phyloP scores from a whole-genome alignment of 1,140 invertebrate species.

The Vanessa tameamea region DNA sequence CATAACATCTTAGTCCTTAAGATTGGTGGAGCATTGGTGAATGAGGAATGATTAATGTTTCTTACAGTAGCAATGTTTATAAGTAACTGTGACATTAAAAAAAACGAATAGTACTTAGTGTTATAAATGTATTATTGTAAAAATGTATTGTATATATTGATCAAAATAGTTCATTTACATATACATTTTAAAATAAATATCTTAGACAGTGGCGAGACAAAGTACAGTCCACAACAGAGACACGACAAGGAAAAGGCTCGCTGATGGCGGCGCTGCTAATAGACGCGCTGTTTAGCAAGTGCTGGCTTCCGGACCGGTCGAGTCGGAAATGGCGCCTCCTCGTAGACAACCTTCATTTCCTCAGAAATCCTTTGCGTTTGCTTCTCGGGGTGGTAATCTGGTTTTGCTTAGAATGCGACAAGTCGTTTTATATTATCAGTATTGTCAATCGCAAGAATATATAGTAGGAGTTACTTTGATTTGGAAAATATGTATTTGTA shows the following conservation, averaged over 20 bases:
- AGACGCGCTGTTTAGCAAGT: slow-evolving; percentile 52
- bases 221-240: slow-evolving; percentile 6
- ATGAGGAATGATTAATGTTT: too few species aligned
- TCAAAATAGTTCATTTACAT: not conserved
- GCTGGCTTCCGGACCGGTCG: slow-evolving; percentile 54
- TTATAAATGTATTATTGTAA: too few species aligned
- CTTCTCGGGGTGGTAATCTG: slow-evolving; percentile 43
- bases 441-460: not conserved
- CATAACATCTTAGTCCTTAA: too few species aligned
- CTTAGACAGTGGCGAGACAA: not conserved
- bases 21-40: too few species aligned
- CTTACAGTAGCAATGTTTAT: too few species aligned
- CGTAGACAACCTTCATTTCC: slow-evolving; percentile 69
- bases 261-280: slow-evolving; percentile 53
- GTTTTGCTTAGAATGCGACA: slow-evolving; percentile 35
- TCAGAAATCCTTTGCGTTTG: slow-evolving; percentile 50
- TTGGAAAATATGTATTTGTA: too few species aligned
- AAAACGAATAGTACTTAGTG: too few species aligned
- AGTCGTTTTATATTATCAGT: not conserved
- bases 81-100: too few species aligned
- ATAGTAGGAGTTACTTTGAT: too few species aligned
- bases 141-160: not conserved
- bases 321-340: slow-evolving; percentile 60
- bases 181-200: slow-evolving; percentile 1
- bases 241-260: slow-evolving; percentile 38